Evolutionary conservation across 64 coral and sea anemone genomes (phyloP).

Genomic region (Trachythela sp.): DNA sequence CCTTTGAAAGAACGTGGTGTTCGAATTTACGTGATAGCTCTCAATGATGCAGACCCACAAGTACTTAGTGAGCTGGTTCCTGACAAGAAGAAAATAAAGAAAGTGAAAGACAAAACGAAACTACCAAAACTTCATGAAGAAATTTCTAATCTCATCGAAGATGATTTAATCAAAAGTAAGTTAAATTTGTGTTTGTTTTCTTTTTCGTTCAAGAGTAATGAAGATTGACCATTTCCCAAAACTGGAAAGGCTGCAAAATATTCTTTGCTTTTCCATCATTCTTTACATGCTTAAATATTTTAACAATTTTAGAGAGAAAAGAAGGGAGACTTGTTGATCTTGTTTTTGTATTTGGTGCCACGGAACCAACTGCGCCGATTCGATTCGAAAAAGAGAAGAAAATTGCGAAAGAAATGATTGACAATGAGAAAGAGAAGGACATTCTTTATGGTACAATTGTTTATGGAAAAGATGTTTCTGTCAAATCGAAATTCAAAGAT

Average conservation of each 20-base stretch:
- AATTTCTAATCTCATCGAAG: background rate
- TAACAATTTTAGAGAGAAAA: background rate
- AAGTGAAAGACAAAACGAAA: background rate
- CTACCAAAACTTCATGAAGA: background rate
- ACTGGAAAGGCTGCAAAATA: no score
- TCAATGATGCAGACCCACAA: background rate
- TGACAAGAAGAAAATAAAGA: background rate
- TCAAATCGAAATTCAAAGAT: background rate
- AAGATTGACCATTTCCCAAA: no score
- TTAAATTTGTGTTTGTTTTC: no score
- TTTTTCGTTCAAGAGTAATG: no score
- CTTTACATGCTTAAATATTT: no score
- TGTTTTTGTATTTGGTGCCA: background rate
- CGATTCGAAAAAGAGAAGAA: no score
- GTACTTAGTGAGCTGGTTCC: background rate
- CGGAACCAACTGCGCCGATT: no score
- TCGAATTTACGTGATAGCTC: background rate
- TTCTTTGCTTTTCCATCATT: no score
- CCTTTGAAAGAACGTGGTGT: conserved; percentile 1
- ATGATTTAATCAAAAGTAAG: background rate
- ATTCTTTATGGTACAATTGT: no score
- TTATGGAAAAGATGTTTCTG: no score
- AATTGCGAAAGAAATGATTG: no score
- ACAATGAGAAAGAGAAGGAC: no score
- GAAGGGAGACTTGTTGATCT: conserved; percentile 59